Conservation (phyloP, 2,113 vertebrate species). For the Poicephalus meyeri region DNA sequence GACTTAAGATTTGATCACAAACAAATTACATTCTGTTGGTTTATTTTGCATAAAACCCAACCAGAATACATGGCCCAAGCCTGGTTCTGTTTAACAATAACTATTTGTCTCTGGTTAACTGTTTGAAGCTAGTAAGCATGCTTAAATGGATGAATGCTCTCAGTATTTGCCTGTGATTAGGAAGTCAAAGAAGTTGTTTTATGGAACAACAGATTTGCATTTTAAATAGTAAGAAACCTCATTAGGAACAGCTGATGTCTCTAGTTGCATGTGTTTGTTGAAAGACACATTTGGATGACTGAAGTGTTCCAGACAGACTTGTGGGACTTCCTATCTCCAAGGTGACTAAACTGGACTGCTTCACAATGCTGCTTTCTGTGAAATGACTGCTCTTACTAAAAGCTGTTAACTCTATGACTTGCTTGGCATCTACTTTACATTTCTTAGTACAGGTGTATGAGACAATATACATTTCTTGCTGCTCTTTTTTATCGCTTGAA, state of each 20-base stretch:
- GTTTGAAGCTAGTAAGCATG: neutral
- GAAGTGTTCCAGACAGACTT: neutral
- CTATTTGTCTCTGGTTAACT: neutral
- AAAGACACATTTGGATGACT: neutral
- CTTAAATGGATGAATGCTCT: neutral
- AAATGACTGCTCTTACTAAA: neutral
- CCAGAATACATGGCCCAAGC: neutral
- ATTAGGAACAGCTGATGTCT: neutral
- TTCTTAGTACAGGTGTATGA: neutral
- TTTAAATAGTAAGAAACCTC: neutral
- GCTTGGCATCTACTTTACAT: neutral
- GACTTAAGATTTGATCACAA: neutral
- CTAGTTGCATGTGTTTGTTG: neutral
- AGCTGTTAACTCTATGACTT: neutral
- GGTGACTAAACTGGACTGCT: neutral
- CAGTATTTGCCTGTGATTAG: neutral
- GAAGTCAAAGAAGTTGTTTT: neutral
- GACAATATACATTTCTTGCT: neutral
- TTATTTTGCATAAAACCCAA: neutral
- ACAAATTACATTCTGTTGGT: neutral
- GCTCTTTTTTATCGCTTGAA: neutral
- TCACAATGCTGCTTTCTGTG: neutral
- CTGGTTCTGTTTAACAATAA: neutral
- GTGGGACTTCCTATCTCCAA: neutral
- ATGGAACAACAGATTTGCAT: neutral